phyloP scores from a whole-genome alignment of 2,797 vertebrate genomes.

The Peromyscus aztecus region DNA sequence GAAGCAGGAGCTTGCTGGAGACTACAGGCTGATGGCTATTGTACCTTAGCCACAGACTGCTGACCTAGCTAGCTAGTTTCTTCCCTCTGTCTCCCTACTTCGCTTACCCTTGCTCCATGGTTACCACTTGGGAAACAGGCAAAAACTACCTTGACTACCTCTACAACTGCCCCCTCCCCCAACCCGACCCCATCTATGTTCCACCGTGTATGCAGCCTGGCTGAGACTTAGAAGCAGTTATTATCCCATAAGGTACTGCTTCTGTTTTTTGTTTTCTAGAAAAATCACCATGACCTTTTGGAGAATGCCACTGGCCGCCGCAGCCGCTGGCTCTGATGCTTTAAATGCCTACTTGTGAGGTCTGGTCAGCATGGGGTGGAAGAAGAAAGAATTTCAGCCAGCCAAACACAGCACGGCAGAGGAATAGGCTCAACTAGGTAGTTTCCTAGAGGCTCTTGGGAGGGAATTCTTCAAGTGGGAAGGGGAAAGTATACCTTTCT shows the following conservation, averaged over 20 bases:
- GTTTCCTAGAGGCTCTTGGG: not conserved
- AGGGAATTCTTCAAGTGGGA: not conserved
- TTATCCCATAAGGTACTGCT: not conserved
- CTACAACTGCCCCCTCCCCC: not conserved
- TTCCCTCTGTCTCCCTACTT: not conserved
- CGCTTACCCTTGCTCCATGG: not conserved
- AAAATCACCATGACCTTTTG: constrained; percentile 14
- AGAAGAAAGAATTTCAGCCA: constrained; percentile 49
- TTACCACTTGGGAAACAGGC: not conserved
- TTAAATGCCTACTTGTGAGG: constrained; percentile 19
- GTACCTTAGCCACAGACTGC: not conserved
- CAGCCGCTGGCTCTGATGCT: not conserved
- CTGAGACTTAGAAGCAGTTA: not conserved
- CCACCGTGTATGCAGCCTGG: not conserved
- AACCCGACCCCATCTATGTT: not conserved
- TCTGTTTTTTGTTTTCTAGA: not conserved
- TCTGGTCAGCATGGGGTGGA: not conserved
- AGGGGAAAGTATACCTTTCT: not conserved
- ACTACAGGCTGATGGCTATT: not conserved
- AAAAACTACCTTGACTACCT: not conserved
- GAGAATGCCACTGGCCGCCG: not conserved
- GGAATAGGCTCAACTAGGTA: not conserved
- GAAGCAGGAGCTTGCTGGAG: constrained; percentile 13
- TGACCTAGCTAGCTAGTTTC: not conserved
- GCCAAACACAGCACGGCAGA: not conserved